Evolutionary conservation across 2,888 invertebrate genomes (phyloP).

Genomic region (Psylliodes chrysocephalus): DNA sequence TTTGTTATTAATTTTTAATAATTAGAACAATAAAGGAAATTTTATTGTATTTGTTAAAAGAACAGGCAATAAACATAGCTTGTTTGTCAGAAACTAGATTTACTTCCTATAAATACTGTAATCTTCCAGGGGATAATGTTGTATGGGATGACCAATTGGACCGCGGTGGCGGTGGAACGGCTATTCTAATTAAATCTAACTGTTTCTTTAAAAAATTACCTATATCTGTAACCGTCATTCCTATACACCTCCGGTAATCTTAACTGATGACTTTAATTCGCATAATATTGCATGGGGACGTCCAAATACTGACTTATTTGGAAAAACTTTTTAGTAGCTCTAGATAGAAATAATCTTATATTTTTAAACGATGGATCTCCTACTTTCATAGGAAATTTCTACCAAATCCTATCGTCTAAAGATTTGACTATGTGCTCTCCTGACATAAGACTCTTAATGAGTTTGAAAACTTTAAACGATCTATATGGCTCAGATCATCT

Average conservation of each 20-base stretch:
- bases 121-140: neutral
- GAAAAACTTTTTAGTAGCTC: neutral
- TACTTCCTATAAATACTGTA: neutral
- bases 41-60: neutral
- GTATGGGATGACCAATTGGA: neutral
- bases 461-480: neutral
- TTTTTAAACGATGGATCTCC: conserved; percentile 1
- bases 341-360: conserved; percentile 7
- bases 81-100: neutral
- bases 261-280: neutral
- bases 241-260: neutral
- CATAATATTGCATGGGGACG: conserved; percentile 3
- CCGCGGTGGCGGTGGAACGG: neutral
- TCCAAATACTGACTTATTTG: neutral
- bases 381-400: neutral
- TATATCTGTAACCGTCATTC: neutral
- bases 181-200: conserved; percentile 1
- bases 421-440: neutral
- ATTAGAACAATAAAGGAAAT: neutral
- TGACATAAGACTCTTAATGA: neutral
- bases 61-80: neutral
- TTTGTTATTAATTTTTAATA: no score
- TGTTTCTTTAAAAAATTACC: neutral
- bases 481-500: neutral
- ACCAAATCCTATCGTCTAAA: neutral